phyloP scores from a whole-genome alignment of 2,797 vertebrate genomes.

The Eutrigla gurnardus region DNA sequence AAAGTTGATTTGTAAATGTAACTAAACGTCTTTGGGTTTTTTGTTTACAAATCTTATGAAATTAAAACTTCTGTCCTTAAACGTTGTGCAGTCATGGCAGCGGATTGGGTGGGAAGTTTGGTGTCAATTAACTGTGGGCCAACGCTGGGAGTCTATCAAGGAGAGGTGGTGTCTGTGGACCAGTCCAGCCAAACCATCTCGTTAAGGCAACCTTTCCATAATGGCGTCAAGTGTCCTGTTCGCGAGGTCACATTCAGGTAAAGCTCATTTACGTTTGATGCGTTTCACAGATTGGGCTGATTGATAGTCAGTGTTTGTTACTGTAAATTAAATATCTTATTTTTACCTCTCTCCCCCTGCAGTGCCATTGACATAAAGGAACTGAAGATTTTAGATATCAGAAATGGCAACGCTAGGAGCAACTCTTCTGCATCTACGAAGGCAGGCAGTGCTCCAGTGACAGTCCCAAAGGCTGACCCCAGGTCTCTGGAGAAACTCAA shows the following conservation, averaged over 20 bases:
- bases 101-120: constrained; percentile 96
- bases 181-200: constrained; percentile 97
- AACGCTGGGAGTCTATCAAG: constrained; percentile 95
- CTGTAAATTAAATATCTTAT: neutral
- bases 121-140: constrained; percentile 98
- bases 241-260: constrained; percentile 99
- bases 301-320: neutral
- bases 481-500: constrained; percentile 78
- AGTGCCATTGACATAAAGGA: constrained; percentile 98
- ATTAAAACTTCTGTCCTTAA: neutral
- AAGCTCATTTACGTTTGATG: constrained; percentile 17
- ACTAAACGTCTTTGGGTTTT: fast-evolving
- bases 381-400: constrained; percentile 95
- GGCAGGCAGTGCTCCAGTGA: constrained; percentile 85
- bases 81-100: constrained; percentile 85
- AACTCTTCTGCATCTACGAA: constrained; percentile 52
- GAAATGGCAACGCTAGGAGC: constrained; percentile 66
- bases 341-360: neutral
- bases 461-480: constrained; percentile 87
- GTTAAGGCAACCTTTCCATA: constrained; percentile 94
- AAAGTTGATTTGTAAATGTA: neutral
- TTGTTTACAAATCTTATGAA: fast-evolving
- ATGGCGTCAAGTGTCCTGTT: constrained; percentile 96
- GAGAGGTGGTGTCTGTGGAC: constrained; percentile 94
- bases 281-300: neutral